Conservation (phyloP, 2,888 invertebrate genomes). For the Sinopyrophorus schimmeli region DNA sequence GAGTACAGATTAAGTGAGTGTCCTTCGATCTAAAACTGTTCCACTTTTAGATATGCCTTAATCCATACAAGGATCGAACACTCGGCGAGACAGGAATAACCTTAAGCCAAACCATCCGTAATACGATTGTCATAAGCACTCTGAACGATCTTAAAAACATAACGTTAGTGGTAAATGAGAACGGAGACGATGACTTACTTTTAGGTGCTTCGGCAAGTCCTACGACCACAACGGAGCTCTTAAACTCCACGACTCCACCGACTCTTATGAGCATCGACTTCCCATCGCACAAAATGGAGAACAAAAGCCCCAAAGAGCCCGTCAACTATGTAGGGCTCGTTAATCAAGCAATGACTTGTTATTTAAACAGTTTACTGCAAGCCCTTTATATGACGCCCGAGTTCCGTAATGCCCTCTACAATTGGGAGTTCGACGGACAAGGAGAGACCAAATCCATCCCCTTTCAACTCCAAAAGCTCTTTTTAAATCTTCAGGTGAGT, state of each 20-base stretch:
- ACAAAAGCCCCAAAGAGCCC: conserved; percentile 34
- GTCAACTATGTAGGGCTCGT: conserved; percentile 74
- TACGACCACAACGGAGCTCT: conserved; percentile 42
- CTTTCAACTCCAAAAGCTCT: conserved; percentile 82
- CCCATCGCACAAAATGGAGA: conserved; percentile 36
- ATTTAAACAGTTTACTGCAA: conserved; percentile 85
- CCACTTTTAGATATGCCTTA: conserved; percentile 51
- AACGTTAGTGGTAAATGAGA: conserved; percentile 40
- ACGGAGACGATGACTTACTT: conserved; percentile 53
- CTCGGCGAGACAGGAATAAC: conserved; percentile 54
- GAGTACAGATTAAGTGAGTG: conserved; percentile 30
- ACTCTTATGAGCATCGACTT: conserved; percentile 38
- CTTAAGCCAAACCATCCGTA: conserved; percentile 48
- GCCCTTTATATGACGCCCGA: conserved; percentile 91
- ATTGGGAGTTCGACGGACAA: conserved; percentile 76
- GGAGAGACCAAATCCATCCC: conserved; percentile 77
- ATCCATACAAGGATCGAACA: conserved; percentile 54
- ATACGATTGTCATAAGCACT: conserved; percentile 40
- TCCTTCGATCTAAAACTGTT: not conserved
- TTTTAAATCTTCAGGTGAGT: conserved; percentile 75
- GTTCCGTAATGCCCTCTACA: conserved; percentile 85
- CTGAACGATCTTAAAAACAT: conserved; percentile 36
- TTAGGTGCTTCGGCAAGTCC: conserved; percentile 57
- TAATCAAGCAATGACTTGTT: conserved; percentile 92
- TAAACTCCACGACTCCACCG: conserved; percentile 29